These are phyloP conservation scores for Ophion ventricosus DNA, from an alignment of 2,888 invertebrate species.

Conservation along the genomic window DNA sequence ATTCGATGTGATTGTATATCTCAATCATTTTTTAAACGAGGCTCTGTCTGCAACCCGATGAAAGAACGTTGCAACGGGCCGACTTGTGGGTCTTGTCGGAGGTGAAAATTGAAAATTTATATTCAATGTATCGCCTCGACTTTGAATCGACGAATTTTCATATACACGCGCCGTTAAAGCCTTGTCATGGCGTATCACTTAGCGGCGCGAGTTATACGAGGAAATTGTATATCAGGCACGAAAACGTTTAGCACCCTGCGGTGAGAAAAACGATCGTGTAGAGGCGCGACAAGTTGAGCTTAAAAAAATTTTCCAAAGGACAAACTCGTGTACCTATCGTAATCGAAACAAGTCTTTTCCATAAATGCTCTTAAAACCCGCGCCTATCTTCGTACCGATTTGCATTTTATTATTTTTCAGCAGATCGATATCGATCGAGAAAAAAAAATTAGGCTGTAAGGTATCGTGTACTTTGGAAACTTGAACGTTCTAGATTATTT, in stretches of 20 bases:
- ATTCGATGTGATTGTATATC: background rate
- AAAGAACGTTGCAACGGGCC: constrained; percentile 15
- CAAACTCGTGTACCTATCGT: constrained; percentile 12
- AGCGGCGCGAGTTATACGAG: constrained; percentile 36
- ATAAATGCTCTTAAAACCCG: constrained; percentile 29
- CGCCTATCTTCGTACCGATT: background rate
- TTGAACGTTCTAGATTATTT: too few relatives aligned
- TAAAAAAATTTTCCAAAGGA: constrained; percentile 48
- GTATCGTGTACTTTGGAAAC: too few relatives aligned
- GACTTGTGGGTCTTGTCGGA: constrained; percentile 34
- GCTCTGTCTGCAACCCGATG: background rate
- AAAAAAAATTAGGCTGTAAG: background rate
- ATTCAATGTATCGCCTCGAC: constrained; percentile 29
- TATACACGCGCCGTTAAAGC: constrained; percentile 57
- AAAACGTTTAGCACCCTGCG: constrained; percentile 67
- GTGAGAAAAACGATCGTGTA: constrained; percentile 73
- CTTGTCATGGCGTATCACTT: constrained; percentile 71
- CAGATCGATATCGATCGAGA: background rate
- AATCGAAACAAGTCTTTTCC: constrained; percentile 7
- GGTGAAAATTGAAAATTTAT: constrained; percentile 51
- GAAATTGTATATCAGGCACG: constrained; percentile 62
- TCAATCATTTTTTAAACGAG: background rate
- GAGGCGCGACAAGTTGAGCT: constrained; percentile 64
- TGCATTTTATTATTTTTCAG: background rate
- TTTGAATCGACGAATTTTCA: constrained; percentile 38